phyloP scores from a whole-genome alignment of 2,797 vertebrate species.

The Botia almorhae region DNA sequence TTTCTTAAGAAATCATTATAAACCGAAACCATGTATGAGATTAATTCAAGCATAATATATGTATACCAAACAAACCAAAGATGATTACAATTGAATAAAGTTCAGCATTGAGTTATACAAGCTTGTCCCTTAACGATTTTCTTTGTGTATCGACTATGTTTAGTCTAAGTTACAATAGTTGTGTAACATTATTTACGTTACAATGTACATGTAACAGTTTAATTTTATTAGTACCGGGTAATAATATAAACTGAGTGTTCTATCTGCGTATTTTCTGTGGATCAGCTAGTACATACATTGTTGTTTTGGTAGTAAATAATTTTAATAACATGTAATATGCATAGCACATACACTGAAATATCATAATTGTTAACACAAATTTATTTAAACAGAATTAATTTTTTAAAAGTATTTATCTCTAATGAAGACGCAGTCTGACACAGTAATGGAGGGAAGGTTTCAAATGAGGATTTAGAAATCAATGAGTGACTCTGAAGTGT shows the following conservation, averaged over 20 bases:
- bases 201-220: neutral
- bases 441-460: slow-evolving; percentile 49
- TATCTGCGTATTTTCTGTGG: neutral
- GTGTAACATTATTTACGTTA: neutral
- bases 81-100: neutral
- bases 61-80: neutral
- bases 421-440: slow-evolving; percentile 43
- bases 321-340: neutral
- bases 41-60: neutral
- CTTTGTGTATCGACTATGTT: neutral
- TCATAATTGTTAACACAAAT: neutral
- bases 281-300: neutral
- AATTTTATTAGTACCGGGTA: neutral
- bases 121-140: neutral
- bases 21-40: neutral
- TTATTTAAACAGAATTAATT: neutral
- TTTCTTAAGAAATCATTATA: neutral
- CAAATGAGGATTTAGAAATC: slow-evolving; percentile 74
- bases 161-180: neutral
- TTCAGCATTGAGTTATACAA: neutral
- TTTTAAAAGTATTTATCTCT: neutral
- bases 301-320: neutral
- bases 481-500: slow-evolving; percentile 69
- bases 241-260: neutral
- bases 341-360: neutral